phyloP scores from a whole-genome alignment of 2,113 vertebrate genomes.

The Channa argus region DNA sequence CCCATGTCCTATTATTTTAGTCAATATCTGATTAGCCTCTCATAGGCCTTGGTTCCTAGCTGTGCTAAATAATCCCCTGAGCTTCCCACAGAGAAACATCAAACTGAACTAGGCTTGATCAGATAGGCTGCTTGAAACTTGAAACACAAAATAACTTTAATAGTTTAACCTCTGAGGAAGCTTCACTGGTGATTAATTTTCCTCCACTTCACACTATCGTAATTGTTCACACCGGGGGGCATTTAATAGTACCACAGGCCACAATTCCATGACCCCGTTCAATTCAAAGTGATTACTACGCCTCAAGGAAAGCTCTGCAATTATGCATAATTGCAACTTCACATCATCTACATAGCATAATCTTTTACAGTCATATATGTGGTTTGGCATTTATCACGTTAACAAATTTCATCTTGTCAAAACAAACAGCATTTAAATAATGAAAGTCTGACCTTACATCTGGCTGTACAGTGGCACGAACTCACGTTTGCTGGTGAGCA shows the following conservation, averaged over 20 bases:
- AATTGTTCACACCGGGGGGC: conserved; percentile 57
- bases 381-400: neutral
- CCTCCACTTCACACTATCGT: conserved; percentile 31
- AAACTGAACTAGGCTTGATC: conserved; percentile 52
- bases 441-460: neutral
- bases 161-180: conserved; percentile 62
- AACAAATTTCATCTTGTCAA: neutral
- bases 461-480: neutral
- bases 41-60: conserved; percentile 33
- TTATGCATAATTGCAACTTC: conserved; percentile 43
- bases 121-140: conserved; percentile 62
- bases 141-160: conserved; percentile 46
- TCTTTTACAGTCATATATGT: neutral
- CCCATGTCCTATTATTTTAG: conserved; percentile 55
- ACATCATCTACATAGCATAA: conserved; percentile 2
- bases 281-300: conserved; percentile 35
- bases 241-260: conserved; percentile 16
- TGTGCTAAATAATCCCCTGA: conserved; percentile 34
- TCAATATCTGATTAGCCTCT: conserved; percentile 56
- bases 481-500: neutral
- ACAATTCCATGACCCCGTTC: conserved; percentile 36
- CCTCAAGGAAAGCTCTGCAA: conserved; percentile 42
- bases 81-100: conserved; percentile 47
- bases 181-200: conserved; percentile 55
- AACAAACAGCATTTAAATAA: neutral